phyloP scores from a whole-genome alignment of 2,888 invertebrate species.

The Argyra leucocephala region DNA sequence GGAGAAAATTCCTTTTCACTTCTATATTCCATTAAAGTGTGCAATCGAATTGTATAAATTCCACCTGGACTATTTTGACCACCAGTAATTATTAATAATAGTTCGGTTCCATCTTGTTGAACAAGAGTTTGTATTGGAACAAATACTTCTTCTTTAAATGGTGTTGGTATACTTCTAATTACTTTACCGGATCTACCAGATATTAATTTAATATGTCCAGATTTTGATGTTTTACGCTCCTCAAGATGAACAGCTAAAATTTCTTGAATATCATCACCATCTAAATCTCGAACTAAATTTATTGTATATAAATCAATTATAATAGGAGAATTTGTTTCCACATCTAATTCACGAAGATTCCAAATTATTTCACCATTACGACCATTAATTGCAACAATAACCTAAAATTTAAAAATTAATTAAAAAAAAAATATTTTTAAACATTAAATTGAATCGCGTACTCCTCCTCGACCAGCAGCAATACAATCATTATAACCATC shows the following conservation, averaged over 20 bases:
- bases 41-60: constrained; percentile 55
- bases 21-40: constrained; percentile 46
- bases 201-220: constrained; percentile 58
- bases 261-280: constrained; percentile 60
- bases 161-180: constrained; percentile 53
- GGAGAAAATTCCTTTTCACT: constrained; percentile 46
- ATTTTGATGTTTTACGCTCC: constrained; percentile 45
- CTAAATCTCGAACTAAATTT: constrained; percentile 59
- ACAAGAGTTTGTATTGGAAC: constrained; percentile 60
- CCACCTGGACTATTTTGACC: constrained; percentile 63
- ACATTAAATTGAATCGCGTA: constrained; percentile 37
- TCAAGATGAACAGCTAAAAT: constrained; percentile 59
- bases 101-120: constrained; percentile 51
- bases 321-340: constrained; percentile 44
- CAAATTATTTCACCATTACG: constrained; percentile 58
- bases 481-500: constrained; percentile 65
- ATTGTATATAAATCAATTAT: constrained; percentile 58
- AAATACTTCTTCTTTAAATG: constrained; percentile 58
- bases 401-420: constrained; percentile 37
- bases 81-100: constrained; percentile 63
- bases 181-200: constrained; percentile 60
- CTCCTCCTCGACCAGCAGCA: constrained; percentile 62
- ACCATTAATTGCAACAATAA: constrained; percentile 56
- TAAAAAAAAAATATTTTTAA: neutral
- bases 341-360: constrained; percentile 43